Conservation (phyloP, 2,888 invertebrate species). For the Pristionchus entomophagus region DNA sequence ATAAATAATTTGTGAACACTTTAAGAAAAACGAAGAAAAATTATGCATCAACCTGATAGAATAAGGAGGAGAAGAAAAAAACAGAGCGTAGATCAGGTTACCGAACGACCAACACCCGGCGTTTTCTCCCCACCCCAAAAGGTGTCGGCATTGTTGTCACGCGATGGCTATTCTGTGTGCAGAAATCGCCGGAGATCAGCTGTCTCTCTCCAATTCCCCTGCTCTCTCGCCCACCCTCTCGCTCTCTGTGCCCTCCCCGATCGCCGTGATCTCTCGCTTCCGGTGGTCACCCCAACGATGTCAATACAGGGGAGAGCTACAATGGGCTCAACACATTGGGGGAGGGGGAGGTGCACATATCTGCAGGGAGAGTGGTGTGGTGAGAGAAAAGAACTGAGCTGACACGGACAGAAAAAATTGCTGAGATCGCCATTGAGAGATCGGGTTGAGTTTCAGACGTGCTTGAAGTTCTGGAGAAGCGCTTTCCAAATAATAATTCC, state of each 20-base stretch:
- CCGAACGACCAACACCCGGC: neutral
- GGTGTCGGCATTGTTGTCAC: neutral
- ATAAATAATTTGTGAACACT: no score
- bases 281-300: neutral
- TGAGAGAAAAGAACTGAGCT: no score
- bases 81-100: neutral
- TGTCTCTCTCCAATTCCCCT: neutral
- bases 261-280: neutral
- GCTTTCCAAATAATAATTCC: no score
- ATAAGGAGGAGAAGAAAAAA: no score
- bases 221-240: neutral
- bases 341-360: neutral
- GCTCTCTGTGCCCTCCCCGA: constrained; percentile 13
- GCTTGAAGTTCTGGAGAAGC: no score
- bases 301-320: constrained; percentile 11
- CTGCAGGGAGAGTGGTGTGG: neutral
- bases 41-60: no score
- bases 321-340: constrained; percentile 40
- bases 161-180: constrained; percentile 22
- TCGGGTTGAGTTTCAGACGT: no score
- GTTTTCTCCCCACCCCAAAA: neutral
- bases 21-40: no score
- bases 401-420: no score
- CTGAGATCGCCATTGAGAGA: no score
- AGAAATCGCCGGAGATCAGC: neutral